These are phyloP conservation scores for Octopus bimaculoides DNA, from an alignment of 1,140 invertebrate species.

Conservation along the genomic window DNA sequence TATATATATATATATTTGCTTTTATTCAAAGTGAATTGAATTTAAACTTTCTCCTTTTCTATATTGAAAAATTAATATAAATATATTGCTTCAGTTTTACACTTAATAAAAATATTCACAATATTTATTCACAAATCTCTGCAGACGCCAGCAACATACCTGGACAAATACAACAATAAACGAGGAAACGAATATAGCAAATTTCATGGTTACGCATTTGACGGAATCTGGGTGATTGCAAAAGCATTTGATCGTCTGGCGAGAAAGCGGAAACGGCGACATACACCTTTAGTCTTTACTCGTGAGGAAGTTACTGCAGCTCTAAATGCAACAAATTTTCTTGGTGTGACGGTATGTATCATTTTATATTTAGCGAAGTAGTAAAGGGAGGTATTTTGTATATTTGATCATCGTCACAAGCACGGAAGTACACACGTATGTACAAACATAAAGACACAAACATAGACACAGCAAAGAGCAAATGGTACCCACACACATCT, in stretches of 20 bases:
- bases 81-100: too few relatives aligned
- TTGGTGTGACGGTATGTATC: conserved; percentile 83
- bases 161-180: conserved; percentile 76
- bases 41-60: too few relatives aligned
- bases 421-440: too few relatives aligned
- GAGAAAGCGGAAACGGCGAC: conserved; percentile 1
- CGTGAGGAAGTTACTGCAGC: conserved; percentile 83
- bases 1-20: background rate
- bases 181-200: conserved; percentile 82
- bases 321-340: conserved; percentile 85
- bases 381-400: too few relatives aligned
- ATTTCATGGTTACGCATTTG: conserved; percentile 96
- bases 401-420: too few relatives aligned
- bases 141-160: conserved; percentile 86
- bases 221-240: conserved; percentile 95
- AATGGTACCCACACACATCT: too few relatives aligned
- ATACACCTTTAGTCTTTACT: conserved; percentile 81
- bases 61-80: too few relatives aligned
- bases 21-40: too few relatives aligned
- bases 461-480: too few relatives aligned
- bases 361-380: background rate
- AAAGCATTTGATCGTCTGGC: conserved; percentile 43
- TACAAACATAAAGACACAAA: too few relatives aligned
- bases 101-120: too few relatives aligned
- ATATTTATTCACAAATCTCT: conserved; percentile 4